phyloP scores from a whole-genome alignment of 2,113 vertebrate species.

The Callospermophilus lateralis region DNA sequence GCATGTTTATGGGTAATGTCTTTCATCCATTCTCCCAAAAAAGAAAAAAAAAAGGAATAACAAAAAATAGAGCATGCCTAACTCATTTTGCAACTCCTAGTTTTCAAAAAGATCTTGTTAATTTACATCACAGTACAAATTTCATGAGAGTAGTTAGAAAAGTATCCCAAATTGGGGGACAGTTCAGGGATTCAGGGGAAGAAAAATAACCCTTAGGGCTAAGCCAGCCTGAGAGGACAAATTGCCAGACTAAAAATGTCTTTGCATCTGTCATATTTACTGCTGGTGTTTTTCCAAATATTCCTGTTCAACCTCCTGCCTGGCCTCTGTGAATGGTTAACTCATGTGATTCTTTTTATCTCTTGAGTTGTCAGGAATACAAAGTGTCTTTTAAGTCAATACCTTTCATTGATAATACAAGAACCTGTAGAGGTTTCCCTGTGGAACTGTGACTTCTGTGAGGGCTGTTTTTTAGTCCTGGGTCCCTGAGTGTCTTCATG shows the following conservation, averaged over 20 bases:
- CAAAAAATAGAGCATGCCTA: background rate
- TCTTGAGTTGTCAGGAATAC: background rate
- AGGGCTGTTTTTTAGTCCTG: background rate
- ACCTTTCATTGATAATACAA: background rate
- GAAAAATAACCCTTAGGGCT: background rate
- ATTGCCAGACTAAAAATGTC: background rate
- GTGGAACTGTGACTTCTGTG: background rate
- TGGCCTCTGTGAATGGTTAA: accelerated
- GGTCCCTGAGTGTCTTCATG: too few species aligned
- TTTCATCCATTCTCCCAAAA: background rate
- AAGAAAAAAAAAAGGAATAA: background rate
- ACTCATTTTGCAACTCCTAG: background rate
- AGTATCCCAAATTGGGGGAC: background rate
- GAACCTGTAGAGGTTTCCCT: background rate
- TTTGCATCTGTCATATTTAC: background rate
- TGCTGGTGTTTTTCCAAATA: background rate
- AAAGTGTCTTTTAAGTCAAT: background rate
- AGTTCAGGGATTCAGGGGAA: background rate
- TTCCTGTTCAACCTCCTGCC: background rate
- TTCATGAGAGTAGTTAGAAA: background rate
- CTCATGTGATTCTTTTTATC: background rate
- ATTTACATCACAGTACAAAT: background rate
- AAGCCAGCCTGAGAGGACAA: background rate
- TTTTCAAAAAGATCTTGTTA: background rate
- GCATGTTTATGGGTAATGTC: background rate